These are phyloP conservation scores for Dicerorhinus sumatrensis DNA, from an alignment of 2,113 vertebrate genomes.

Conservation along the genomic window DNA sequence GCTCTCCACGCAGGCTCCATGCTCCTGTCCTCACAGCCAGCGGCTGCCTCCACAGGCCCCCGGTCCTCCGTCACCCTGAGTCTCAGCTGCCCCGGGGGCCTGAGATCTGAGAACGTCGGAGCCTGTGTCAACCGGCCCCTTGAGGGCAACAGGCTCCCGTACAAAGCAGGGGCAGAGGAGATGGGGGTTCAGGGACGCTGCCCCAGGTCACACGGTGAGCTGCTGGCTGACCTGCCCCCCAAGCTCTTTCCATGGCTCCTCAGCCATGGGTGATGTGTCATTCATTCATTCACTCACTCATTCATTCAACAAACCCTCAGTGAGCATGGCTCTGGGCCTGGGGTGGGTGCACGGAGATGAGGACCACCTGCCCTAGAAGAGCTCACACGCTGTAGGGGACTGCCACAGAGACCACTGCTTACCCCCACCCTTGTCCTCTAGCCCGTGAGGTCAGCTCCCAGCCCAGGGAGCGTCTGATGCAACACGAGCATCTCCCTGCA, in stretches of 20 bases:
- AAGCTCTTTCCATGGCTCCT: background rate
- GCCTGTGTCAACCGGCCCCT: too few species aligned
- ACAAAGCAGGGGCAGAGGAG: background rate
- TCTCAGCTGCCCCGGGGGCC: too few species aligned
- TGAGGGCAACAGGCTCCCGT: too few species aligned
- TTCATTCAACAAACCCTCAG: background rate
- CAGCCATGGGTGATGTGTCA: accelerated
- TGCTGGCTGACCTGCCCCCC: background rate
- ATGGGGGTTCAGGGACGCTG: background rate
- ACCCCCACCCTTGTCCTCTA: background rate
- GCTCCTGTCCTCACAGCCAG: too few species aligned
- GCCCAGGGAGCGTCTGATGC: background rate
- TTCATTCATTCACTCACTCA: background rate
- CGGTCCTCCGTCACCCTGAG: too few species aligned
- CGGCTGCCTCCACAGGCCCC: too few species aligned
- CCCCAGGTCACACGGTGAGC: background rate
- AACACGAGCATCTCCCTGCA: background rate
- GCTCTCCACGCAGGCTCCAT: too few species aligned
- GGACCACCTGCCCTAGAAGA: background rate
- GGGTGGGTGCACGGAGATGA: too few species aligned
- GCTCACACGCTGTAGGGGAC: accelerated
- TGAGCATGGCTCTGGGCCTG: background rate
- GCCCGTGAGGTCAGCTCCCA: background rate
- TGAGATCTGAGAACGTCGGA: too few species aligned
- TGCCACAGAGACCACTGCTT: background rate